A percentile compares a stretch with the other conserved stretches of the same genome.
Evolutionary conservation across 2,888 invertebrate genomes (phyloP).

Genomic region (Oscheius myriophilus): DNA sequence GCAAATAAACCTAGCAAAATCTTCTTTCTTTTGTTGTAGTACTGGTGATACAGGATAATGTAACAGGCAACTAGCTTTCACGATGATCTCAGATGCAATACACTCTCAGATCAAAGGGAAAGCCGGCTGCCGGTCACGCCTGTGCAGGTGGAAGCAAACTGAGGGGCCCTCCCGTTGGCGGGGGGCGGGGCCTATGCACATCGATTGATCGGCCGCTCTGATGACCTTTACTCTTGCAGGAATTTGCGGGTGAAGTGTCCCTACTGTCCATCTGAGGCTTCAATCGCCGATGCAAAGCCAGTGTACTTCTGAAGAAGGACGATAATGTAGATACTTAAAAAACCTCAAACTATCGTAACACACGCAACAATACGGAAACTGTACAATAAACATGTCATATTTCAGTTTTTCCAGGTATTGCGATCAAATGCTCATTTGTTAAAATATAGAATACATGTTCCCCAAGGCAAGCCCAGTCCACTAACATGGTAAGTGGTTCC

Average conservation of each 20-base stretch:
- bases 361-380: no score
- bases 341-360: background rate
- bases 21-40: background rate
- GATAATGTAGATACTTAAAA: background rate
- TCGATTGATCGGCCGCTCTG: constrained; percentile 21
- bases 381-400: no score
- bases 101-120: constrained; percentile 57
- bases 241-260: constrained; percentile 82
- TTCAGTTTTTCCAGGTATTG: no score
- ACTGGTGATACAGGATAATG: constrained; percentile 1
- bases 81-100: constrained; percentile 54
- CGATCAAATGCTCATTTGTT: no score
- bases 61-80: constrained; percentile 54
- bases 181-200: constrained; percentile 24
- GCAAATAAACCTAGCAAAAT: background rate
- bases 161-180: constrained; percentile 15
- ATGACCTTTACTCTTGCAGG: constrained; percentile 40
- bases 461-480: no score
- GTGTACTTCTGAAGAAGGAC: constrained; percentile 80
- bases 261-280: constrained; percentile 96
- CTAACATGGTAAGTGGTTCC: no score
- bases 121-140: constrained; percentile 46
- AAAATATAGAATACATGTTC: no score
- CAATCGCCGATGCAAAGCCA: constrained; percentile 88
- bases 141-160: constrained; percentile 26